Base-by-base conservation (phyloP, 2,797 vertebrate genomes). In the Acipenser transmontanus region DNA sequence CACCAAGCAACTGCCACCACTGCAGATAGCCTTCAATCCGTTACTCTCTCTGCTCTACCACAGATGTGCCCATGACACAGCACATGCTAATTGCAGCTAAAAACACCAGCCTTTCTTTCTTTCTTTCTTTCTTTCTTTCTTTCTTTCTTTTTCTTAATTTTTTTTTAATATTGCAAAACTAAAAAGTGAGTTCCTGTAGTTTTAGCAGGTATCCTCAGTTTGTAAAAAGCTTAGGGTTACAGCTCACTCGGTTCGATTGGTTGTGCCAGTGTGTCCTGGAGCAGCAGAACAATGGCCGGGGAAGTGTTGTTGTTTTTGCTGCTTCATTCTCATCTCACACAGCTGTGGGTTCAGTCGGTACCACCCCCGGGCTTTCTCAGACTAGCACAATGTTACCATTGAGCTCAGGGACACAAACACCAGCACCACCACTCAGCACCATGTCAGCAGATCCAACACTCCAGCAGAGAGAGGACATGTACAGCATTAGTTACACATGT, bases 341-440 rank as follows among this genome's bases (percentile, higher is more conserved):
- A 87, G 83, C 85, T 85, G 84, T 79, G 79, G 80, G 66, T 51
- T 78, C 82, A 70, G 69, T 76, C 77, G 57, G 88, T 90, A 83
- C 88, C 89, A 88, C 50, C 69, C 72, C 73, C 69, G 7, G 61
- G n/a, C 52, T 7, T 47, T 59, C 50, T 64, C 52, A 8, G 62
- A 17, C 79, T n/a, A n/a, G 59, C 76, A 89, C 87, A 89, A 87
- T 79, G 60, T 76, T 61, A 72, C 72, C 65, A 71, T 77, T 66
- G 59, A 70, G 66, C 59, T 50, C 65, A 69, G 68, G 69, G 65
- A 66, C 70, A 81, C 79, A 81, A 77, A 77, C 73, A 65, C 54
- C 61, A 34, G 34, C 34, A 4, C 20, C 67, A 64, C 61, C 71
- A 59, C 69, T 64, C 66, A 54, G 59, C 64, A 64, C 66, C 7